phyloP scores from a whole-genome alignment of 64 coral and sea anemone genomes.

The Stichodactyla mertensii region DNA sequence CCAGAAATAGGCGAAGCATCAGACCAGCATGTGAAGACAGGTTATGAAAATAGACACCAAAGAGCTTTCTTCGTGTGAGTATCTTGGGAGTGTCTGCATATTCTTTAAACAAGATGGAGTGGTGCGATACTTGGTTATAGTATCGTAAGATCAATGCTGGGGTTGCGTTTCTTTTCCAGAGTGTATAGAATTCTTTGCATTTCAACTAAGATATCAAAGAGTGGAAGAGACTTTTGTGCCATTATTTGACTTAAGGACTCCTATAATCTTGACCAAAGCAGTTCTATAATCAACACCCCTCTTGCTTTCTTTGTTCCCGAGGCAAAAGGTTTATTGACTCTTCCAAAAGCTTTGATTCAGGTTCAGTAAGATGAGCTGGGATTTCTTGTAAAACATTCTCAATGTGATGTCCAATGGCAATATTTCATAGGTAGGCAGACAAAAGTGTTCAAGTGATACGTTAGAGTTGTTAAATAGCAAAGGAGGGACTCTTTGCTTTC shows the following conservation, averaged over 20 bases:
- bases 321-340: background rate
- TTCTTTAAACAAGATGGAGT: slow-evolving; percentile 15
- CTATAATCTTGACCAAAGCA: slow-evolving; percentile 35
- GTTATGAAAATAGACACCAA: slow-evolving; percentile 57
- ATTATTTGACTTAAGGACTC: slow-evolving; percentile 7
- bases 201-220: slow-evolving; percentile 36
- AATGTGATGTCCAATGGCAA: slow-evolving; percentile 50
- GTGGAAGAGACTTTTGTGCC: background rate
- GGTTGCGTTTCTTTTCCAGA: background rate
- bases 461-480: slow-evolving; percentile 37
- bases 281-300: slow-evolving; percentile 20
- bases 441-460: background rate
- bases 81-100: slow-evolving; percentile 20
- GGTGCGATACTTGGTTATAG: slow-evolving; percentile 31
- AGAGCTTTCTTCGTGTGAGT: slow-evolving; percentile 50
- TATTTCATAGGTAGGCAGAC: slow-evolving; percentile 46
- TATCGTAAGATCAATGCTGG: slow-evolving; percentile 23
- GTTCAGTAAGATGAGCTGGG: slow-evolving; percentile 30
- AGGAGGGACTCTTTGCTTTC: slow-evolving; percentile 38
- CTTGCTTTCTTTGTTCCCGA: slow-evolving; percentile 7
- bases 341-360: slow-evolving; percentile 31
- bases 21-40: slow-evolving; percentile 27
- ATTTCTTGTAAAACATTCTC: slow-evolving; percentile 56
- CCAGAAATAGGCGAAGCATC: slow-evolving; percentile 25
- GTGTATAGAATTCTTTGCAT: slow-evolving; percentile 47